Evolutionary conservation across 2,888 invertebrate genomes (phyloP), one percentile per base, ranked within the genome.

Genomic region (Melanchra persicariae): DNA sequence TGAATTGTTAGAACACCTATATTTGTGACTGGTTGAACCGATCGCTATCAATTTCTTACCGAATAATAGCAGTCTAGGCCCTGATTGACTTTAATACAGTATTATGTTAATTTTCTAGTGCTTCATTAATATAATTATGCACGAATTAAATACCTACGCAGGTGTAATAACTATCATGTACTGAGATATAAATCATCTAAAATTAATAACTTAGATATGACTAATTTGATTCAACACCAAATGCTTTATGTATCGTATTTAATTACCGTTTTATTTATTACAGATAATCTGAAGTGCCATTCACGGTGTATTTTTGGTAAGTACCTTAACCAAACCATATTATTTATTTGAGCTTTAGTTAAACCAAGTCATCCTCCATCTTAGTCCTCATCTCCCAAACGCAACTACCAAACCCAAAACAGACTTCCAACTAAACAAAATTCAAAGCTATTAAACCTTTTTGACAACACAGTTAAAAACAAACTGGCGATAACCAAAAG

Each of bases 181-280:
- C 17, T n/a, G 15, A 9, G 0, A 17, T 22, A 49, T 40, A 52
- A 52, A 30, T 58, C 10, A 37, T 63, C 7, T 22, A 2, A 24
- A 65, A n/a, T n/a, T n/a, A 59, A 37, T 47, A 1, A 62, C 24
- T 19, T 37, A 52, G 12, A 34, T n/a, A 24, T 34, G 0, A 26
- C 10, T 49, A 24, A 52, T 26, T 71, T 51, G 1, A 54, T n/a
- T 43, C 15, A 15, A 22, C 1, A 65, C 2, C 1, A 51, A 51
- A 47, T 43, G 22, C 10, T 12, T 6, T 22, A 55, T n/a, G 9
- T 17, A 12, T 22, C 12, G 4, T 47, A 30, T 54, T 59, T 82
- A 79, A 82, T 58, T n/a, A 40, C 15, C n/a, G 17, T 49, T 37
- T 57, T 66, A 55, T 67, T 80, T 54, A 24, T 81, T 81, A n/a